Percentiles rank a stretch among this genome's conserved stretches.
Evolutionary conservation across 2,797 vertebrate species (phyloP).

Genomic region (Propithecus perrieri): DNA sequence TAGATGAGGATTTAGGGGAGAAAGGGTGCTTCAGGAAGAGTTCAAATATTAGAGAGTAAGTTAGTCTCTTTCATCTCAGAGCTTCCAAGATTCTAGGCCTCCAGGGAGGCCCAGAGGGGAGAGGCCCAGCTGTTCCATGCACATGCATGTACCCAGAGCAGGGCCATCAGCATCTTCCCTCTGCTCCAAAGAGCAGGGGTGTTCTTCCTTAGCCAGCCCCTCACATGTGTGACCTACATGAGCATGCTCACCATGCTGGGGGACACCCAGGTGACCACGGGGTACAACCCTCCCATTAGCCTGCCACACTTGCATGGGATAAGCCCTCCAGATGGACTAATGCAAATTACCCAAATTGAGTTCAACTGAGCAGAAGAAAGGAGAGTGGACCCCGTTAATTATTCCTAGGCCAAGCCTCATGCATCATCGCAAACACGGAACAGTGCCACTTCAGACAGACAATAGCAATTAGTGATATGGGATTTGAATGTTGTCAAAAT

Average conservation of each 20-base stretch:
- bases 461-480: background rate
- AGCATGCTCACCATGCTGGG: background rate
- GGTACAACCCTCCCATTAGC: background rate
- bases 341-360: constrained; percentile 59
- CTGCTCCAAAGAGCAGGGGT: background rate
- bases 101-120: too few relatives aligned
- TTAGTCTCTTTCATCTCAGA: background rate
- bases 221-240: background rate
- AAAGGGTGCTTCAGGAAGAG: background rate
- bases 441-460: background rate
- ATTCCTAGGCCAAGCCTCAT: background rate
- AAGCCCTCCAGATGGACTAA: constrained; percentile 50
- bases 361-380: constrained; percentile 61
- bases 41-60: background rate
- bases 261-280: background rate
- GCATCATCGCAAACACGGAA: constrained; percentile 47
- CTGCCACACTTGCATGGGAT: background rate
- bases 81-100: background rate
- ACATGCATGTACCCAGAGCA: accelerated
- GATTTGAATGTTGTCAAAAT: constrained; percentile 39
- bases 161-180: background rate
- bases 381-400: constrained; percentile 40
- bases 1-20: background rate
- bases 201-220: background rate
- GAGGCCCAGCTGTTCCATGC: background rate